phyloP scores from a whole-genome alignment of 2,888 invertebrate genomes.

The Choristoneura rosaceana region DNA sequence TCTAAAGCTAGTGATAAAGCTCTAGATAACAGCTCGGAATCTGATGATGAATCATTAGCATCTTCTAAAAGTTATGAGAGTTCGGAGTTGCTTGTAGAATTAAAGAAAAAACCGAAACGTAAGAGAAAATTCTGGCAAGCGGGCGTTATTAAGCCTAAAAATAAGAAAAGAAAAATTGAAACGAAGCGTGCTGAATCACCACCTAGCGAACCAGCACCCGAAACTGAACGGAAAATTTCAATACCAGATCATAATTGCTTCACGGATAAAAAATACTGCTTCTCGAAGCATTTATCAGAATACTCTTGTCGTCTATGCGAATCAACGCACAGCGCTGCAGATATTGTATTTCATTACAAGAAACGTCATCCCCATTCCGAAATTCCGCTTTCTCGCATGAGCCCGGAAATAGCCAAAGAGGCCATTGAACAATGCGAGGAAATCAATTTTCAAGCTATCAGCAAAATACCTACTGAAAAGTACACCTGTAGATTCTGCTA shows the following conservation, averaged over 20 bases:
- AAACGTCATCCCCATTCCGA: slow-evolving; percentile 87
- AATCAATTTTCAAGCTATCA: slow-evolving; percentile 66
- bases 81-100: slow-evolving; percentile 61
- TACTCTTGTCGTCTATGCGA: slow-evolving; percentile 87
- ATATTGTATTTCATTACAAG: slow-evolving; percentile 89
- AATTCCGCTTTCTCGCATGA: slow-evolving; percentile 87
- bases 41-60: slow-evolving; percentile 65
- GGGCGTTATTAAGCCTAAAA: slow-evolving; percentile 73
- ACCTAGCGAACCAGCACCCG: slow-evolving; percentile 35
- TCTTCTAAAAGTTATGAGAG: slow-evolving; percentile 68
- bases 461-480: slow-evolving; percentile 66
- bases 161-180: slow-evolving; percentile 65
- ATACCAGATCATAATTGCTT: slow-evolving; percentile 66
- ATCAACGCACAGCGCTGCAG: slow-evolving; percentile 77
- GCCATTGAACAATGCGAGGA: slow-evolving; percentile 84
- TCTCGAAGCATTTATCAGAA: slow-evolving; percentile 62
- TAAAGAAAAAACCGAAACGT: slow-evolving; percentile 67
- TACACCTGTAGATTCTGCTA: slow-evolving; percentile 76
- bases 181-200: slow-evolving; percentile 45
- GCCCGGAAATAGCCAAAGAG: slow-evolving; percentile 76
- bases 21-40: slow-evolving; percentile 59
- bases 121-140: slow-evolving; percentile 69
- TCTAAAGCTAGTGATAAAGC: slow-evolving; percentile 58
- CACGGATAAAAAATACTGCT: slow-evolving; percentile 77
- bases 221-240: slow-evolving; percentile 44